Evolutionary conservation across 2,113 vertebrate genomes (phyloP), one percentile per base, ranked within the genome.

Genomic region (Theropithecus gelada): DNA sequence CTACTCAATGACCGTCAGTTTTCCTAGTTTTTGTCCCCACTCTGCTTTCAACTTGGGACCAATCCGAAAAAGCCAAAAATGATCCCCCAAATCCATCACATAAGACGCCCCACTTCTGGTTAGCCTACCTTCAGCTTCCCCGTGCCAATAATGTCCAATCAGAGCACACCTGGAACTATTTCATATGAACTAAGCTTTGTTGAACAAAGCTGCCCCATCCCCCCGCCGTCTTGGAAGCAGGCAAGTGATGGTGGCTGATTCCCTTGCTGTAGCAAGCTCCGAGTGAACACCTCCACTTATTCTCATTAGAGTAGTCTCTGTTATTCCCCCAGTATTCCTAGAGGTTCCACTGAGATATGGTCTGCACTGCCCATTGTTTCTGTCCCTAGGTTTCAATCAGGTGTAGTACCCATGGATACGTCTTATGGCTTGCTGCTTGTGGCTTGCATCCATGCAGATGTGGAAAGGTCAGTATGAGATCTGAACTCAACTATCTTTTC

Each of bases 391-490:
- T 35, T 78, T 64, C 43, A 0, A 4, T 8, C 48, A 68, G 38
- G 35, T 5, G 6, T 2, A 5, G 22, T 10, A 16, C 13, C 27
- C 23, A 30, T 0, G 1, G 66, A n/a, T 13, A 45, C 10, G 18
- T 64, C 76, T 25, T 8, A 3, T 25, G 38, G 32, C 50, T 79
- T 55, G 40, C n/a, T 79, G 30, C 20, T 52, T 38, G 0, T 30
- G 50, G 30, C 18, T 81, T 45, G 17, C 9, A 30, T 78, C 61
- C 22, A 52, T 2, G 14, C 2, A 16, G 40, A 73, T 79, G 40
- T 18, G 2, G 2, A n/a, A 83, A 76, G 5, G 5, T 91, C n/a
- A 76, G 50, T 17, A 40, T 3, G 13, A 76, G 6, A 9, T n/a
- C 83, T 80, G 22, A 87, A 50, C 20, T 81, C 61, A 8, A 23